A percentile compares a stretch with the other conserved stretches of the same genome.
phyloP scores from a whole-genome alignment of 2,888 invertebrate genomes.

The Sipha maydis region DNA sequence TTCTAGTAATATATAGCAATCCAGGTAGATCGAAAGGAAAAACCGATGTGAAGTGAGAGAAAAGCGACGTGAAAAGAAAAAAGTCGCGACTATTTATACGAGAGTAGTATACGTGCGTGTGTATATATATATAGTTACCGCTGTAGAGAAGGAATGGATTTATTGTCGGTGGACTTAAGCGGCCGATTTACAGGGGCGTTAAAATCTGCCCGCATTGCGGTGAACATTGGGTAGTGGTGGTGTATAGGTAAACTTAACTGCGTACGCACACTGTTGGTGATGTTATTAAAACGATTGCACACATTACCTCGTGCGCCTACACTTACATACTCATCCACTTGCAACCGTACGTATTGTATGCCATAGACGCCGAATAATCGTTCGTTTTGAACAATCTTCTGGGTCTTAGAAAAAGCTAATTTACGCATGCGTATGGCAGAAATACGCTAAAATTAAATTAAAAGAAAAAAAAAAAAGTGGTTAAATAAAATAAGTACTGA shows the following conservation, averaged over 20 bases:
- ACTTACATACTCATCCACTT: background rate
- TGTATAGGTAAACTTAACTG: conserved; percentile 43
- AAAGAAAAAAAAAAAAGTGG: background rate
- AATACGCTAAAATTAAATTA: background rate
- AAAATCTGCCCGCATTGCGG: conserved; percentile 61
- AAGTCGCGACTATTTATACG: background rate
- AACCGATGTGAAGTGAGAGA: background rate
- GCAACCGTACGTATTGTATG: background rate
- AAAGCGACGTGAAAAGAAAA: background rate
- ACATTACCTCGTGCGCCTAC: background rate
- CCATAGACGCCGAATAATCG: background rate
- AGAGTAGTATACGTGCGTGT: background rate
- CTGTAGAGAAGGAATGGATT: conserved; percentile 20
- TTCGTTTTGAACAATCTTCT: background rate
- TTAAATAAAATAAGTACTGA: background rate
- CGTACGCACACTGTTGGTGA: background rate
- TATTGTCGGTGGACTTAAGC: conserved; percentile 47
- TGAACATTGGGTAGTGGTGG: conserved; percentile 4
- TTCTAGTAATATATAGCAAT: background rate
- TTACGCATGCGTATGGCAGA: background rate
- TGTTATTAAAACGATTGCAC: conserved; percentile 48
- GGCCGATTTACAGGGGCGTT: conserved; percentile 57
- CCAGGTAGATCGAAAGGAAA: background rate
- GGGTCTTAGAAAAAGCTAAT: background rate
- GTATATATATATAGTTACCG: background rate